Base-by-base conservation (phyloP, 2,888 invertebrate genomes). In the Plusia festucae region DNA sequence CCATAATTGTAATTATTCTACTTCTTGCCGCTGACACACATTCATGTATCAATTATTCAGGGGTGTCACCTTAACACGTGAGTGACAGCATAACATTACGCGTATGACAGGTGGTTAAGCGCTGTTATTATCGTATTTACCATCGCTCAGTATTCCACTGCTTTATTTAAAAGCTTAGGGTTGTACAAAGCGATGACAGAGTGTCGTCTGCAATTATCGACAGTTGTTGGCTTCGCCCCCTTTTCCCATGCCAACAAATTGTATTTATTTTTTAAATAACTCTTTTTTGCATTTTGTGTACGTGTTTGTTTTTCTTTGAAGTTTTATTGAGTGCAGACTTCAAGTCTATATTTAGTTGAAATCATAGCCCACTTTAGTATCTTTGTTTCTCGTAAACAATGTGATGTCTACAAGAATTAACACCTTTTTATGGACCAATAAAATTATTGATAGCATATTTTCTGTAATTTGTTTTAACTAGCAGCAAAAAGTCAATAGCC, bases 41-140 rank as follows among this genome's bases (percentile, higher is more conserved):
- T 40, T n/a, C 40, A 40, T 15, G n/a, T n/a, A 15, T 6, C n/a
- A 40, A 40, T 40, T 40, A 40, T n/a, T 40, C n/a, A 40, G 40
- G 40, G n/a, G 40, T 40, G 40, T n/a, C 40, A n/a, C 40, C n/a
- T n/a, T n/a, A n/a, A 20, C 46, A 11, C 1, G 44, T 16, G 16
- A 44, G 16, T 49, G 46, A 49, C 46, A 49, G 46, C 46, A 11
- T 49, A 20, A 18, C 11, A 49, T 49, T 20, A 49, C 20, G 8
- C 46, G 46, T 20, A 20, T 18, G 46, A 49, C 46, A 49, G 46
- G 46, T 49, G 46, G 46, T 49, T 49, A 49, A 49, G 18, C 3
- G 18, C 46, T 20, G 46, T 20, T 20, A 20, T 49, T 20, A 49
- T 11, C 20, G 46, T 49, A 18, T 49, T 46, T 49, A 20, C 11